Evolutionary conservation across 2,113 vertebrate species (phyloP), one percentile per base, ranked within the genome.

Genomic region (Emydura subglobosa): DNA sequence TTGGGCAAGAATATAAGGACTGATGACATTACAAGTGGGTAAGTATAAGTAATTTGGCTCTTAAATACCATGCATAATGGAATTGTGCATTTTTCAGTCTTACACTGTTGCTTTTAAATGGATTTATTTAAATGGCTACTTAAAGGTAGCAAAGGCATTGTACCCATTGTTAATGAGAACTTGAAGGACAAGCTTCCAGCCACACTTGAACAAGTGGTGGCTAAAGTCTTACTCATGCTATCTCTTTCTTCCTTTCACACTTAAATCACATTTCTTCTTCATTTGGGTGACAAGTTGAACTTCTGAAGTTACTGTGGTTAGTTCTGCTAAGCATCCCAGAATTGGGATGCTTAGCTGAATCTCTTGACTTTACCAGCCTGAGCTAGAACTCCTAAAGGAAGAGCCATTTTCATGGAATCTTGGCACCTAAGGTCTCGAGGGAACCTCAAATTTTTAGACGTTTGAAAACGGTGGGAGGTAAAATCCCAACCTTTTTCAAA

Each of bases 1-100:
- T 98, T 99, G 94, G 98, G 98, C 97, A 99, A 99, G 98, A 99
- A 99, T 72, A 98, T 99, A 39, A 97, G 99, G n/a, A 91, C 99
- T 0, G 99, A 99, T 14, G 99, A 99, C 51, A 98, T 99, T 96
- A 99, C 98, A 0, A 99, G 99, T 0, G 99, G 99, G 99, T 99
- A 82, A 98, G 99, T 96, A 42, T 27, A 85, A 92, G 68, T 27
- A 1, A 34, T 74, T 86, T n/a, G 42, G 21, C 39, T 96, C 49
- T 27, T 14, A 0, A 4, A 0, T 1, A 2, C 21, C 5, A 0
- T 0, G 0, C 19, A 39, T 1, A 0, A 0, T 0, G 11, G 29
- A 24, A 50, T 17, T 47, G 25, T 79, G 27, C 0, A 6, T 0
- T 8, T 21, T 47, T 39, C 22, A 79, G 39, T 47, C 24, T 79